Base-by-base conservation (phyloP, 1,140 invertebrate genomes). In the Cydia amplana region DNA sequence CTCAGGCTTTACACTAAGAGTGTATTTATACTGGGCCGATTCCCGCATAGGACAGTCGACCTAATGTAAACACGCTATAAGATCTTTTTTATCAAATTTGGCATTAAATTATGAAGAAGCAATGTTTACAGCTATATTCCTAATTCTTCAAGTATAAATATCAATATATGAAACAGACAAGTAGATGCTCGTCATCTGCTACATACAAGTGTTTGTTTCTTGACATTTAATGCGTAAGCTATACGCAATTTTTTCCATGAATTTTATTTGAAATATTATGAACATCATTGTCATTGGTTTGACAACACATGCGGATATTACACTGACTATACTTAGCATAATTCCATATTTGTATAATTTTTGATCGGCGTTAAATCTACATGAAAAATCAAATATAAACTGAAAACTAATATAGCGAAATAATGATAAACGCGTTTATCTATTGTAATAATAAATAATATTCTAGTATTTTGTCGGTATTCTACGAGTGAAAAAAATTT, bases 41-140 rank as follows among this genome's bases (percentile, higher is more conserved):
- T 23, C 9, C 20, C 9, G 2, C 18, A 20, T 20, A 60, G n/a
- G 51, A n/a, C n/a, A 60, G 20, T 12, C 55, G 55, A 60, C 20
- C 55, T 23, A 60, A 20, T 23, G 20, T 23, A 60, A 60, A 60
- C 55, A 60, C 7, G 55, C 7, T 2, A 12, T 23, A 60, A 60
- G 55, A 60, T 60, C 55, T 60, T 60, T 60, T 60, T 20, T 60
- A 0, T 60, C 12, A 14, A 60, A 80, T 84, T 84, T 84, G 80
- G 80, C 82, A 76, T 83, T 83, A 81, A 77, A 74, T 12, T 23
- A 77, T 74, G 67, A 78, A 28, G 74, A 78, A 76, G 65, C 74
- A 18, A 51, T 6, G 51, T 36, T 74, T 67, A 76, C 32, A 73
- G 6, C 63, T 74, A 73, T 28, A 23, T 18, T 9, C 51, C 60